These are phyloP conservation scores for Pseudobourletiella spinata DNA, from an alignment of 1,140 invertebrate genomes.

Conservation along the genomic window DNA sequence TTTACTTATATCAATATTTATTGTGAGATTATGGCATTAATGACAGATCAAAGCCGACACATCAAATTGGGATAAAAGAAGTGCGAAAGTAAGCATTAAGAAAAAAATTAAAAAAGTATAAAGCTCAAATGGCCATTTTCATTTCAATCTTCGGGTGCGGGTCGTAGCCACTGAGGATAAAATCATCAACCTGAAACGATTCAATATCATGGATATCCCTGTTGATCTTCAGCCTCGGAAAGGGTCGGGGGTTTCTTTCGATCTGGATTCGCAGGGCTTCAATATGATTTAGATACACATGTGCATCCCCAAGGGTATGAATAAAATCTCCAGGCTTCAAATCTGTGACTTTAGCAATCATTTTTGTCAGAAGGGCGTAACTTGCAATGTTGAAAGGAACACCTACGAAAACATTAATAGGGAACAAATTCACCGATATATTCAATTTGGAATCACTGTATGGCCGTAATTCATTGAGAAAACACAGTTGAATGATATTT, in stretches of 20 bases:
- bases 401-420: slow-evolving; percentile 49
- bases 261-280: slow-evolving; percentile 76
- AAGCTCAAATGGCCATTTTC: slow-evolving; percentile 82
- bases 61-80: too few relatives aligned
- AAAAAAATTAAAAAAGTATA: too few relatives aligned
- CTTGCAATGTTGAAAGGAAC: slow-evolving; percentile 99
- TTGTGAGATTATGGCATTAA: too few relatives aligned
- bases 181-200: slow-evolving; percentile 82
- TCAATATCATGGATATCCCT: slow-evolving; percentile 65
- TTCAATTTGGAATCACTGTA: too few relatives aligned
- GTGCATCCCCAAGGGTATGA: slow-evolving; percentile 92
- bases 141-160: slow-evolving; percentile 86
- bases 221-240: slow-evolving; percentile 72
- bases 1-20: too few relatives aligned
- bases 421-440: too few relatives aligned
- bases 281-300: slow-evolving; percentile 91
- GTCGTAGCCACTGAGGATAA: slow-evolving; percentile 77
- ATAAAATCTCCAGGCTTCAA: slow-evolving; percentile 92
- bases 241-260: slow-evolving; percentile 64
- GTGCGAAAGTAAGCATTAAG: too few relatives aligned
- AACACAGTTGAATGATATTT: too few relatives aligned
- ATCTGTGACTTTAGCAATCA: slow-evolving; percentile 91
- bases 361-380: slow-evolving; percentile 86
- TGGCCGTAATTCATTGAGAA: too few relatives aligned
- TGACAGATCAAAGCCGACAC: too few relatives aligned